These are phyloP conservation scores for Platycnemis pennipes DNA, from an alignment of 2,888 invertebrate species.

Conservation along the genomic window DNA sequence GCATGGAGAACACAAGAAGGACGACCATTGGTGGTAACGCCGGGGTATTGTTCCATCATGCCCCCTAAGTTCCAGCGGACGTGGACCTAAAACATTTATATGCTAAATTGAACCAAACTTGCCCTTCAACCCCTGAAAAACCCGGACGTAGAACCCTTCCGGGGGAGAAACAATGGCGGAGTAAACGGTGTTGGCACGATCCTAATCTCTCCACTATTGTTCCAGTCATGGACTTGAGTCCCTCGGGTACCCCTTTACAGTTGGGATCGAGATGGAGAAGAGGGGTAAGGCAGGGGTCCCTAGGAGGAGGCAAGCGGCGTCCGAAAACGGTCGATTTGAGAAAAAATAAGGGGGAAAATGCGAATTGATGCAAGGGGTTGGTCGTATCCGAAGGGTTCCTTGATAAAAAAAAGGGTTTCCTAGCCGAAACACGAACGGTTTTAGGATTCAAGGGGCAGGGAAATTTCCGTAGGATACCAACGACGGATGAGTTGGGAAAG, in stretches of 20 bases:
- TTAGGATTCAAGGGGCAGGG: neutral
- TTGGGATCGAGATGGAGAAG: neutral
- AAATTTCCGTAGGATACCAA: neutral
- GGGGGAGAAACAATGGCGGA: neutral
- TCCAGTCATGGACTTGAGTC: conserved; percentile 27
- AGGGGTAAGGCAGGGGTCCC: neutral
- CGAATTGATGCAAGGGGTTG: neutral
- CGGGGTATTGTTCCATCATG: neutral
- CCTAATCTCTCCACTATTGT: neutral
- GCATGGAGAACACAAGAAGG: neutral
- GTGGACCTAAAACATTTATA: conserved; percentile 36
- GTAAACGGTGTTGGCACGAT: conserved; percentile 29
- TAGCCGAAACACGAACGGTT: neutral
- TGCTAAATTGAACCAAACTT: conserved; percentile 16
- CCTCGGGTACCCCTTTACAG: neutral
- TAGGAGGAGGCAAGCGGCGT: neutral
- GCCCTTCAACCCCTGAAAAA: neutral
- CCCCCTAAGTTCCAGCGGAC: neutral
- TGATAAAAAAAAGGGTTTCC: neutral
- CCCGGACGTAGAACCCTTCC: neutral
- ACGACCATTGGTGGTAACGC: neutral
- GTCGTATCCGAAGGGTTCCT: neutral
- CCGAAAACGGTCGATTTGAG: conserved; percentile 29
- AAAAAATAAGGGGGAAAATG: conserved; percentile 7
- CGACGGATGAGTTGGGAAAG: neutral